Base-by-base conservation (phyloP, 2,888 invertebrate genomes). In the Rhaphigaster nebulosa region DNA sequence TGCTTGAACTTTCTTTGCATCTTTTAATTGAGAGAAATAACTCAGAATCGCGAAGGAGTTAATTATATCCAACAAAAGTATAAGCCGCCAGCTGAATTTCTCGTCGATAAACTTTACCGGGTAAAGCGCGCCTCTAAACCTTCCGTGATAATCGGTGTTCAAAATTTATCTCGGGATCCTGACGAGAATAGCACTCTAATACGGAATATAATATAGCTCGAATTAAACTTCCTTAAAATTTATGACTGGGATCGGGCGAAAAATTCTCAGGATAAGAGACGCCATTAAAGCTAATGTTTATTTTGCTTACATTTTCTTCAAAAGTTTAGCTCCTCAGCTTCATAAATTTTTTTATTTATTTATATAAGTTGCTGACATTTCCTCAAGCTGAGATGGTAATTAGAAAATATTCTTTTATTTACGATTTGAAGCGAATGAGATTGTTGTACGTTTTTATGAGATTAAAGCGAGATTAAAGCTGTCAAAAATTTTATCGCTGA, bases 191-290 rank as follows among this genome's bases (percentile, higher is more conserved):
- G 23, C 20, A 0, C 70, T 38, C 23, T 76, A 76, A 76, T 76
- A 76, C 20, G 38, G 38, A 76, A 76, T 29, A 23, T 38, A 38
- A 38, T 34, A 76, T 23, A 34, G 38, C 70, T 38, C 6, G 34
- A 76, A 76, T 76, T 76, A 29, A 76, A 76, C 70, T 76, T 65
- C 8, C 34, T 76, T 38, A 38, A n/a, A 76, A 38, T 76, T 76
- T 76, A 76, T 76, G 34, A 38, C 70, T 76, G 3, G 5, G 34
- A 65, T 65, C 34, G 0, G 15, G 29, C 8, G 38, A 23, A 76
- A 38, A 76, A 38, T 38, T 76, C 23, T 23, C 34, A 38, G 23
- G 70, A 76, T 20, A 38, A 38, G 38, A 38, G 1, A 65, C 13
- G 38, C 38, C 38, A 10, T 76, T 38, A 76, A 76, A 76, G 20